These are phyloP conservation scores for Pelosia muscerda DNA, from an alignment of 2,888 invertebrate genomes.

Conservation along the genomic window DNA sequence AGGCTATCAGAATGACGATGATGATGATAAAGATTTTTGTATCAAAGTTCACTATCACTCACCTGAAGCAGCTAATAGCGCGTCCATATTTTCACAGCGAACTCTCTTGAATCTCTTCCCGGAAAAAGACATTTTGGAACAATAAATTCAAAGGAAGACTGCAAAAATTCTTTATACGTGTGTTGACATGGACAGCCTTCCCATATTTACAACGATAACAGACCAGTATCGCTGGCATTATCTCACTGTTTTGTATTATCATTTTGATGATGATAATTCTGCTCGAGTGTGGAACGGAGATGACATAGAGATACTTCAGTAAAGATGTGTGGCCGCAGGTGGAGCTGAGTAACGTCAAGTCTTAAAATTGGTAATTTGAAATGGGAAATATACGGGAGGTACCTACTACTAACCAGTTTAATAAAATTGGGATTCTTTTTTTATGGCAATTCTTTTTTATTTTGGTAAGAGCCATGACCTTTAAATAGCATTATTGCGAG, in stretches of 20 bases:
- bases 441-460: no score
- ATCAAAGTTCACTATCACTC: constrained; percentile 50
- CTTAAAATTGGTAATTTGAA: no score
- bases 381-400: no score
- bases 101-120: constrained; percentile 70
- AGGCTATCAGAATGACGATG: no score
- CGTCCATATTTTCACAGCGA: constrained; percentile 69
- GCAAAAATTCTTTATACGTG: background rate
- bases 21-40: no score
- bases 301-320: constrained; percentile 2
- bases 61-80: constrained; percentile 65
- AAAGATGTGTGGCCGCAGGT: background rate
- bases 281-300: background rate
- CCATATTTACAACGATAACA: constrained; percentile 10
- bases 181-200: background rate
- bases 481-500: no score
- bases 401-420: no score
- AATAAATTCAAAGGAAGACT: background rate
- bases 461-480: no score
- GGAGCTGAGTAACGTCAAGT: background rate
- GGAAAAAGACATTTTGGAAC: constrained; percentile 67
- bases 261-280: constrained; percentile 7
- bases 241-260: constrained; percentile 11
- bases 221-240: constrained; percentile 12
- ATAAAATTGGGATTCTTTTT: no score